Conservation (phyloP, 2,113 vertebrate species). For the Xiphophorus couchianus region DNA sequence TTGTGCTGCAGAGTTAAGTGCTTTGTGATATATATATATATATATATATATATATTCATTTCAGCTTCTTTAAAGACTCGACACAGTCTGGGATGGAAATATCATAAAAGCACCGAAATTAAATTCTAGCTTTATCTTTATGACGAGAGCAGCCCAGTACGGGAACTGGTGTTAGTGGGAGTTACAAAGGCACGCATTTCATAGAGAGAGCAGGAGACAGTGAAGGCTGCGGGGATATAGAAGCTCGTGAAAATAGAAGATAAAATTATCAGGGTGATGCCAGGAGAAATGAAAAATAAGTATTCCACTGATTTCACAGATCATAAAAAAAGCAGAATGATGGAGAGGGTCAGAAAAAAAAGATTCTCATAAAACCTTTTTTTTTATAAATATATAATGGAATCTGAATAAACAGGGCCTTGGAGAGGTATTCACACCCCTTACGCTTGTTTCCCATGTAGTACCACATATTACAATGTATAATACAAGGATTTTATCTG, state of each 20-base stretch:
- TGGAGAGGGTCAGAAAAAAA: background rate
- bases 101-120: constrained; percentile 32
- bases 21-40: constrained; percentile 9
- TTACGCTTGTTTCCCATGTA: too few species aligned
- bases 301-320: background rate
- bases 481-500: background rate
- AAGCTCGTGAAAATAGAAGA: background rate
- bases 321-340: background rate
- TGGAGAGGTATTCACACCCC: too few species aligned
- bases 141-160: constrained; percentile 2
- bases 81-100: constrained; percentile 17
- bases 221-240: background rate
- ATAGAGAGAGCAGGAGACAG: constrained; percentile 11
- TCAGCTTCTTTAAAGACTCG: constrained; percentile 22
- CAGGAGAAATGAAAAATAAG: background rate
- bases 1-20: constrained; percentile 35
- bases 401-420: too few species aligned
- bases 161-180: constrained; percentile 21
- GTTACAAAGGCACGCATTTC: constrained; percentile 14
- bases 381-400: too few species aligned
- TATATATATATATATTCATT: background rate
- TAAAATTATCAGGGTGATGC: background rate
- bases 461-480: background rate
- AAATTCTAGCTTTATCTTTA: constrained; percentile 34
- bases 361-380: background rate